phyloP scores from a whole-genome alignment of 2,797 vertebrate genomes.

The Bryconaethiops microstoma region DNA sequence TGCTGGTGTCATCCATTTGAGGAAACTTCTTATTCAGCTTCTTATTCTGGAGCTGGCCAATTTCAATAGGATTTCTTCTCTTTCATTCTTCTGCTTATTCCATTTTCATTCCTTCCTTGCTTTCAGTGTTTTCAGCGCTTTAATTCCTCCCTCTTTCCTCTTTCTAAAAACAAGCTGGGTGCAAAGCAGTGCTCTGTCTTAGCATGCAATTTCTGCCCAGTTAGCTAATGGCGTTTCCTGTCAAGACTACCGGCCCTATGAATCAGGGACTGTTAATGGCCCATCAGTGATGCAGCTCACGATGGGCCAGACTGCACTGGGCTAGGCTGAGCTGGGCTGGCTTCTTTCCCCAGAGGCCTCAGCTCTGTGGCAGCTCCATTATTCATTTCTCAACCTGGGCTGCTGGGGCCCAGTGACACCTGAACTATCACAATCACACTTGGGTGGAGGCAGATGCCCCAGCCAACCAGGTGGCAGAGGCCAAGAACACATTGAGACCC shows the following conservation, averaged over 20 bases:
- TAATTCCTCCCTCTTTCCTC: background rate
- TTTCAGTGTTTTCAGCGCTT: background rate
- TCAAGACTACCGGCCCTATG: slow-evolving; percentile 65
- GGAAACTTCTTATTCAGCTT: slow-evolving; percentile 23
- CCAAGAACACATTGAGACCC: slow-evolving; percentile 18
- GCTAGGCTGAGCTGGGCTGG: slow-evolving; percentile 64
- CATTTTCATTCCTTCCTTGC: background rate
- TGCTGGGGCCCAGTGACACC: slow-evolving; percentile 78
- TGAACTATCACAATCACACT: slow-evolving; percentile 80
- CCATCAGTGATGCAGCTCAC: slow-evolving; percentile 82
- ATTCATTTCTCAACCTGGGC: slow-evolving; percentile 81
- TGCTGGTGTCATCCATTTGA: slow-evolving; percentile 18
- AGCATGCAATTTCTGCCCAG: slow-evolving; percentile 57
- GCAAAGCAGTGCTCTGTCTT: slow-evolving; percentile 48
- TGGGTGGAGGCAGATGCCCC: slow-evolving; percentile 48
- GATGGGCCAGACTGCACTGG: slow-evolving; percentile 65
- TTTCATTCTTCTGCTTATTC: background rate
- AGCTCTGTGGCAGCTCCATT: slow-evolving; percentile 78
- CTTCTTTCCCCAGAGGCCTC: slow-evolving; percentile 69
- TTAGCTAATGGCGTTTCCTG: slow-evolving; percentile 65
- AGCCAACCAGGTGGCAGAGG: slow-evolving; percentile 27
- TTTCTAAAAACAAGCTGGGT: slow-evolving; percentile 21
- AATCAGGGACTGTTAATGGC: slow-evolving; percentile 81
- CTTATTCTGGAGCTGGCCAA: background rate
- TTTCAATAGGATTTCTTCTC: background rate